Base-by-base conservation (phyloP, 92 coral and sea anemone genomes). In the Anthopleura xanthogrammica region DNA sequence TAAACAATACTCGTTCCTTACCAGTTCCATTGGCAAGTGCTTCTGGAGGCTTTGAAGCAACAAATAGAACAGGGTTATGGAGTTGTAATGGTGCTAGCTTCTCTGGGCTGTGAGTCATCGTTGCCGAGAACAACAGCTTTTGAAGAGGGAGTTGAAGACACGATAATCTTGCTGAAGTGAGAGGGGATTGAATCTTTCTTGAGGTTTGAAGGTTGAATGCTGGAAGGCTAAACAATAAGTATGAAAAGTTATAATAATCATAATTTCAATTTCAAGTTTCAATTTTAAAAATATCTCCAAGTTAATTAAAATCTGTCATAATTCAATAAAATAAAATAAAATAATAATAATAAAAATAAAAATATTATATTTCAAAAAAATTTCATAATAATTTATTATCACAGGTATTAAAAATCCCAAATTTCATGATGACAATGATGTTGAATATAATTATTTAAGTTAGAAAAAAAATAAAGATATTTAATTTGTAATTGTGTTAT, bases 101-200 rank as follows among this genome's bases (percentile, higher is more conserved):
- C 71, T 95, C 98, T 3, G 98, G 97, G 70, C 95, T 95, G 85
- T 91, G 97, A 3, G 98, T 95, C 92, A 95, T 90, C 14, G 98
- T 95, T n/a, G 98, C 98, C 6, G 98, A 93, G 77, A 95, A 95
- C 88, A 95, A 73, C 71, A 95, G 88, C 77, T 95, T 95, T 79
- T 95, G 98, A n/a, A 95, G 89, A 4, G 98, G 98, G 62, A 92
- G 82, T 80, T 93, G 92, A 23, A 95, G 88, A 52, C 40, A 56
- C 19, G 90, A 83, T 23, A 92, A 87, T 72, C 89, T 88, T 60
- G 93, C 86, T 52, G 97, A 91, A 12, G 95, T 93, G 56, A 87
- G 85, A 19, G 83, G 82, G 9, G 87, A 62, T 46, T 90, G 90
- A 24, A 91, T 85, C 24, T 66, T 78, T 29, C 97, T 90, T 60